Conservation (phyloP, 2,888 invertebrate genomes). For the Tachystola acroxantha region DNA sequence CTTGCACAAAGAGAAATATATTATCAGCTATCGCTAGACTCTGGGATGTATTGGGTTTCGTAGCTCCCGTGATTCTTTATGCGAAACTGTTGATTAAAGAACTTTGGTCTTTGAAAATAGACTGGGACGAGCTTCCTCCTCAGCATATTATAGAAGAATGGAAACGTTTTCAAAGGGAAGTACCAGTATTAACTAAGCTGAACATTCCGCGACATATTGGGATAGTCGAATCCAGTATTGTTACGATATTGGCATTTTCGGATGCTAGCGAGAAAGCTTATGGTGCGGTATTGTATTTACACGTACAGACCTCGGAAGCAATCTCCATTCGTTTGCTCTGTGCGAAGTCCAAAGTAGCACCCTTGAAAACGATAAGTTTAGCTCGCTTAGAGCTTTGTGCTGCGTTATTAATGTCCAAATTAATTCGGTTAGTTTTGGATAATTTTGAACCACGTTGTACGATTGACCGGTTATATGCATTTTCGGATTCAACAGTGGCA, state of each 20-base stretch:
- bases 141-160: not conserved
- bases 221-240: not conserved
- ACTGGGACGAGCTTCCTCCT: slow-evolving; percentile 13
- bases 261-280: no score
- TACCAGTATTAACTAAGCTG: slow-evolving; percentile 1
- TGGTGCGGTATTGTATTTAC: no score
- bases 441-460: not conserved
- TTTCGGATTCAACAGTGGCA: slow-evolving; percentile 13
- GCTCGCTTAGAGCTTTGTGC: slow-evolving; percentile 11
- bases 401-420: slow-evolving; percentile 8
- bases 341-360: slow-evolving; percentile 12
- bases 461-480: slow-evolving; percentile 8
- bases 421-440: not conserved
- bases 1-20: slow-evolving; percentile 13
- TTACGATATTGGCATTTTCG: slow-evolving; percentile 8
- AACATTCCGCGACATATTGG: slow-evolving; percentile 12
- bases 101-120: slow-evolving; percentile 3
- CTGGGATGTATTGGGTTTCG: slow-evolving; percentile 14
- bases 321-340: slow-evolving; percentile 10
- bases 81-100: slow-evolving; percentile 14
- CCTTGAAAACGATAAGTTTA: slow-evolving; percentile 2
- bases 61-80: slow-evolving; percentile 12
- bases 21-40: slow-evolving; percentile 12
- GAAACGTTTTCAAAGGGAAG: not conserved
- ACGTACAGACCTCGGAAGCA: no score